Conservation (phyloP, 1,140 invertebrate species). For the Pissodes strobi region DNA sequence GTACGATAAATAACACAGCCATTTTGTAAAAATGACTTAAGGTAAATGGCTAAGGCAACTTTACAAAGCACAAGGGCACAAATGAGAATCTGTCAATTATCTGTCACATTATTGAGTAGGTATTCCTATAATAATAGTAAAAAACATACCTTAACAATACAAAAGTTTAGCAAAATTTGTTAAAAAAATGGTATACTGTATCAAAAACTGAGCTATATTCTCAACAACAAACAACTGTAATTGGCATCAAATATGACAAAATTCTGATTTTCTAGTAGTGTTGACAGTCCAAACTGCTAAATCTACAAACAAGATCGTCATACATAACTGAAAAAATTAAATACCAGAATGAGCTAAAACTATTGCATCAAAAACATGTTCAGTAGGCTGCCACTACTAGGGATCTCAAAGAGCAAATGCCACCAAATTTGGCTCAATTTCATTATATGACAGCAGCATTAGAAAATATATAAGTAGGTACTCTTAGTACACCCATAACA, state of each 20-base stretch:
- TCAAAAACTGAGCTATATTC: constrained; percentile 29
- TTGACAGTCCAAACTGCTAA: too few relatives aligned
- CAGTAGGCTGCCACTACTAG: too few relatives aligned
- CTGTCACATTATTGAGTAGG: constrained; percentile 10
- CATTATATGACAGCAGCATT: too few relatives aligned
- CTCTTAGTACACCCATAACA: too few relatives aligned
- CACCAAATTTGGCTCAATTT: too few relatives aligned
- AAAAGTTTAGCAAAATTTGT: constrained; percentile 17
- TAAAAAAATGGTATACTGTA: constrained; percentile 30
- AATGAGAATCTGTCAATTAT: background rate
- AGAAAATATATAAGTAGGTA: too few relatives aligned
- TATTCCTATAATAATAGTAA: constrained; percentile 10
- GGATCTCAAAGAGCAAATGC: too few relatives aligned
- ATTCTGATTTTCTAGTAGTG: too few relatives aligned
- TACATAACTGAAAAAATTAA: too few relatives aligned
- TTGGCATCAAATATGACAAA: background rate
- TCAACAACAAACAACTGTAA: constrained; percentile 23
- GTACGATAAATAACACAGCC: constrained; percentile 14
- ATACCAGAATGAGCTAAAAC: too few relatives aligned
- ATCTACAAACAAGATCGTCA: too few relatives aligned
- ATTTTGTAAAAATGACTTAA: constrained; percentile 1
- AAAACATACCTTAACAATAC: constrained; percentile 23
- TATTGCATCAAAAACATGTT: too few relatives aligned
- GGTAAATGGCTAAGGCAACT: constrained; percentile 7
- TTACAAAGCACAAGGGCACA: background rate